These are phyloP conservation scores for Dreissena polymorpha DNA, from an alignment of 1,140 invertebrate genomes.

Conservation along the genomic window DNA sequence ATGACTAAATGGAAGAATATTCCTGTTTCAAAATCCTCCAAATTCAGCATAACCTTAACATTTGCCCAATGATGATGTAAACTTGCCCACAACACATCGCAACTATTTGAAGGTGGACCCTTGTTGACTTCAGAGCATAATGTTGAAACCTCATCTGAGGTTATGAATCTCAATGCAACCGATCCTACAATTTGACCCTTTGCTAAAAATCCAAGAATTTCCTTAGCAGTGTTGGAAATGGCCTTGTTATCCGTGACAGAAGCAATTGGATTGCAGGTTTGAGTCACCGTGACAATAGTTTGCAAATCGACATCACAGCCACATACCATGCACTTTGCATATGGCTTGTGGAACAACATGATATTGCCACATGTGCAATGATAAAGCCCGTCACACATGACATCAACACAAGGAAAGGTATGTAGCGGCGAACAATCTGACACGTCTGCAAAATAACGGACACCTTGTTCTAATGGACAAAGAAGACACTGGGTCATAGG, in stretches of 20 bases:
- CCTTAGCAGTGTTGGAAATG: background rate
- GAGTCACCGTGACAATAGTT: background rate
- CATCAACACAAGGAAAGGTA: background rate
- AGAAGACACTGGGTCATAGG: slow-evolving; percentile 2
- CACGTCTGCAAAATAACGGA: background rate
- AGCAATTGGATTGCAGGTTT: background rate
- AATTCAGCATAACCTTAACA: background rate
- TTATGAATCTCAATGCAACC: background rate
- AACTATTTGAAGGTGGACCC: background rate
- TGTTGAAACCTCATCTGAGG: background rate
- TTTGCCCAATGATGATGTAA: background rate
- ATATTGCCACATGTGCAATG: background rate
- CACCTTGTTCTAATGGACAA: background rate
- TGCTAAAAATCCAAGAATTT: slow-evolving; percentile 5
- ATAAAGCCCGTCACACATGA: background rate
- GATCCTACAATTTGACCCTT: slow-evolving; percentile 30
- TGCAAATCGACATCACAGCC: background rate
- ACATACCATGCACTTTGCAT: background rate
- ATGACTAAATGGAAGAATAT: background rate
- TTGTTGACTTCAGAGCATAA: background rate
- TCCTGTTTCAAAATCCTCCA: background rate
- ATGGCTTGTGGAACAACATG: background rate
- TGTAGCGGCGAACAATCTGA: background rate
- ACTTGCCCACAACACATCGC: background rate
- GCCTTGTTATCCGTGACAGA: background rate